Evolutionary conservation across 2,888 invertebrate species (phyloP).

Genomic region (Orthosia gothica): DNA sequence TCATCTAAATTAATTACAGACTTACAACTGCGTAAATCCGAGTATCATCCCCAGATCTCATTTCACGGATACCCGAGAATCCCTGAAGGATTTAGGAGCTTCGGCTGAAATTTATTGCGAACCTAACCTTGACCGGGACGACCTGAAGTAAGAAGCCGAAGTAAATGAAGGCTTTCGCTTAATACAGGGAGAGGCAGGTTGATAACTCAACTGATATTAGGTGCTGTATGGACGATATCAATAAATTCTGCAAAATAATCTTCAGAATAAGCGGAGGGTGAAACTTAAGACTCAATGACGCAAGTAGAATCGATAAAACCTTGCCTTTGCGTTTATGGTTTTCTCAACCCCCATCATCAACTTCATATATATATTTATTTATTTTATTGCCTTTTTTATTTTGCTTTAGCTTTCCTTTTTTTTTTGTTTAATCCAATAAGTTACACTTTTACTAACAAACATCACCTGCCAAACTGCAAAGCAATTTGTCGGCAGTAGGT

Average conservation of each 20-base stretch:
- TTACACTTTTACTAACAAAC: no score
- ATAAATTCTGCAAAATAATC: background rate
- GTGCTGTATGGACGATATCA: background rate
- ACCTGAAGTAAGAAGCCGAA: slow-evolving; percentile 42
- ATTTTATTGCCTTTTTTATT: no score
- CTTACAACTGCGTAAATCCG: slow-evolving; percentile 9
- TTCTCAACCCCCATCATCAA: background rate
- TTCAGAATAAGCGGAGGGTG: background rate
- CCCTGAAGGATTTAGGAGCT: slow-evolving; percentile 35
- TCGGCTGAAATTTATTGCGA: slow-evolving; percentile 46
- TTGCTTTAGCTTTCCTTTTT: no score
- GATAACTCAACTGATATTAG: slow-evolving; percentile 11
- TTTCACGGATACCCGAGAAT: slow-evolving; percentile 30
- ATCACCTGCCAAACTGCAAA: no score
- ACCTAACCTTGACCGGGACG: slow-evolving; percentile 31
- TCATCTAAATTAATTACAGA: slow-evolving; percentile 6
- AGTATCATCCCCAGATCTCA: slow-evolving; percentile 9
- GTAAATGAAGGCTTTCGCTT: slow-evolving; percentile 23
- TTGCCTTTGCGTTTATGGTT: background rate
- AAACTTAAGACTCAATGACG: background rate
- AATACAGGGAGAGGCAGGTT: background rate
- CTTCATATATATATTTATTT: background rate
- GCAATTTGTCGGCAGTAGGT: no score
- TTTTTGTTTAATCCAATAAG: no score
- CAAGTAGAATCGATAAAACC: background rate